Evolutionary conservation across 2,888 invertebrate genomes (phyloP).

Genomic region (Thera britannica): DNA sequence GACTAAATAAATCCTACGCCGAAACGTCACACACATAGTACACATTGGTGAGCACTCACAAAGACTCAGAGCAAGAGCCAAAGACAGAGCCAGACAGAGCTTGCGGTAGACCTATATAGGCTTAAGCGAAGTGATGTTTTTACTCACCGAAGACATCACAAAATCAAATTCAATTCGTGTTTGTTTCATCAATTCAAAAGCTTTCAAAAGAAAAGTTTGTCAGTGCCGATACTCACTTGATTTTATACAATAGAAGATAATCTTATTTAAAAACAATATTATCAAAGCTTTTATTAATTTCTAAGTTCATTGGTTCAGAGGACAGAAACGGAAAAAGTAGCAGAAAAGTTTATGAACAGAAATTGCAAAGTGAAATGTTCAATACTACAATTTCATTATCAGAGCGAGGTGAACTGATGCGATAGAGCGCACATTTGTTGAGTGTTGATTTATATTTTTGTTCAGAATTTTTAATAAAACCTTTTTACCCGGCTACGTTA

Average conservation of each 20-base stretch:
- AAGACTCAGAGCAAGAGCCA: too few species aligned
- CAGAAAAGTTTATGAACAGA: constrained; percentile 40
- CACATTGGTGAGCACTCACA: too few species aligned
- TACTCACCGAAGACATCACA: too few species aligned
- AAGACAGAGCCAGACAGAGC: too few species aligned
- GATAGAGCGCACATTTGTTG: constrained; percentile 17
- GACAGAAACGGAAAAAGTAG: constrained; percentile 26
- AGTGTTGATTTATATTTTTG: constrained; percentile 14
- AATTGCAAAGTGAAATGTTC: constrained; percentile 57
- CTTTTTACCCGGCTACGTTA: constrained; percentile 4
- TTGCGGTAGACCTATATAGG: too few species aligned
- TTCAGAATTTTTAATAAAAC: constrained; percentile 23
- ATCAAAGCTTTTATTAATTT: not conserved
- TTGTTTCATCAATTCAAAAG: too few species aligned
- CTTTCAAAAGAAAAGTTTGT: not conserved
- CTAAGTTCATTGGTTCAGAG: constrained; percentile 20
- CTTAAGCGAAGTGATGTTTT: too few species aligned
- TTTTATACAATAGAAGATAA: not conserved
- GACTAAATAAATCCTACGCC: too few species aligned
- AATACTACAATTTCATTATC: constrained; percentile 51
- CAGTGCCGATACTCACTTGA: not conserved
- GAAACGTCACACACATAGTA: too few species aligned
- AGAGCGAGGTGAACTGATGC: constrained; percentile 19
- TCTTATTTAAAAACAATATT: not conserved
- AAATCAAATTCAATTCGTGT: too few species aligned